A percentile compares a stretch with the other conserved stretches of the same genome.
Evolutionary conservation across 2,797 vertebrate genomes (phyloP).

Genomic region (Scolopax bukidnonensis): DNA sequence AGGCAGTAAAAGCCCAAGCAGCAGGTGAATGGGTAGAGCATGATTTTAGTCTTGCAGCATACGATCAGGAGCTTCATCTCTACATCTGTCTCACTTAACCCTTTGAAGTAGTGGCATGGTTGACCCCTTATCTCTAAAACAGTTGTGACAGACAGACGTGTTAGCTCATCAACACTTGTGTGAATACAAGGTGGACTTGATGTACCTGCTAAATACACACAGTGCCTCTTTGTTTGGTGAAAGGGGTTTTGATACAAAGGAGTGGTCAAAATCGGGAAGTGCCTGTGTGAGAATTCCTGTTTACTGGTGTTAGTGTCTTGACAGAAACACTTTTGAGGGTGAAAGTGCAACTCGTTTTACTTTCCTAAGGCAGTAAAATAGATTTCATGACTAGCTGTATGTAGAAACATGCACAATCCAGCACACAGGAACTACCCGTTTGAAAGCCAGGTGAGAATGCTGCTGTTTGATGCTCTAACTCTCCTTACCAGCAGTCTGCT

Average conservation of each 20-base stretch:
- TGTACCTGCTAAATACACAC: background rate
- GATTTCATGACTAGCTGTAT: background rate
- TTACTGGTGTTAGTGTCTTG: background rate
- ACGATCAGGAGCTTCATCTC: background rate
- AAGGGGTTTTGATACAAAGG: background rate
- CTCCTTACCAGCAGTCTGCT: background rate
- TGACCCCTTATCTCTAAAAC: background rate
- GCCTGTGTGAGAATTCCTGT: background rate
- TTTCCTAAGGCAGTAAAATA: background rate
- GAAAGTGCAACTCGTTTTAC: background rate
- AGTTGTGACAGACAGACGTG: background rate
- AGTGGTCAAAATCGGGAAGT: background rate
- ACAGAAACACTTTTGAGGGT: background rate
- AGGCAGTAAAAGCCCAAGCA: background rate
- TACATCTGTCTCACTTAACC: background rate
- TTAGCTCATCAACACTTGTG: background rate
- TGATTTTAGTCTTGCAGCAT: background rate
- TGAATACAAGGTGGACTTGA: background rate
- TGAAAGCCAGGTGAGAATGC: background rate
- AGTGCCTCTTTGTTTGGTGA: background rate
- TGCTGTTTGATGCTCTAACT: background rate
- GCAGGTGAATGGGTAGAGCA: background rate
- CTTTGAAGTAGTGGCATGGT: background rate
- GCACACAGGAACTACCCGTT: background rate
- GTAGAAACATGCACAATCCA: background rate